Evolutionary conservation across 2,797 vertebrate genomes (phyloP), one percentile per base, ranked within the genome.

Genomic region (Anomalospiza imberbis): DNA sequence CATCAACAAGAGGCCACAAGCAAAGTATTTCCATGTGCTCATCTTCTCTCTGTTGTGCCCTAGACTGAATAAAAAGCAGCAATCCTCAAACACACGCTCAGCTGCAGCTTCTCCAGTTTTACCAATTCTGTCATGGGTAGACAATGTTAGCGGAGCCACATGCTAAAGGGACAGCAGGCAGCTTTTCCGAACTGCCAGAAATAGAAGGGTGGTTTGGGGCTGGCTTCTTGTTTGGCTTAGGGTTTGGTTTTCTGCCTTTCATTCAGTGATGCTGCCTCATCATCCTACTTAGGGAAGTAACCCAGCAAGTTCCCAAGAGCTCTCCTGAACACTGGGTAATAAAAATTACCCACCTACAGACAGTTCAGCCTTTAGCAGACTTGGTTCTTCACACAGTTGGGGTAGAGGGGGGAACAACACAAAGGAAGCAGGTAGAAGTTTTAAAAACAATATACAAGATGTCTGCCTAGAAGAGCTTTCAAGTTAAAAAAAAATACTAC

Each of bases 281-380:
- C 74, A 95, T 45, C 80, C 73, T 86, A 17, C 74, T 90, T n/a
- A 36, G 19, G 80, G 57, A 95, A 97, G 85, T 45, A 92, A 91
- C 58, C 92, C 65, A 89, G 72, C 54, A 85, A 93, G 85, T 75
- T 93, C 78, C 82, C 82, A 84, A 66, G 75, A 93, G 65, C 62
- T 68, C 62, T 76, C 85, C 57, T 88, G 91, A 89, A 93, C 72
- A 70, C 87, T 42, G 51, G 32, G 13, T 50, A 78, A 63, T 55
- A 71, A 32, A 63, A 85, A 92, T 75, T 78, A 78, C 65, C 53
- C 75, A 83, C 68, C 78, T 80, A 88, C 75, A 95, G 62, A 81
- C 51, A 93, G 88, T 75, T 57, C 81, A 92, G 81, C 51, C 81
- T 85, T 92, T 50, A 83, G 58, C 65, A 93, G 62, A 62, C 78